Evolutionary conservation across 2,888 invertebrate genomes (phyloP), one percentile per base, ranked within the genome.

Genomic region (Sylvicola cinctus): DNA sequence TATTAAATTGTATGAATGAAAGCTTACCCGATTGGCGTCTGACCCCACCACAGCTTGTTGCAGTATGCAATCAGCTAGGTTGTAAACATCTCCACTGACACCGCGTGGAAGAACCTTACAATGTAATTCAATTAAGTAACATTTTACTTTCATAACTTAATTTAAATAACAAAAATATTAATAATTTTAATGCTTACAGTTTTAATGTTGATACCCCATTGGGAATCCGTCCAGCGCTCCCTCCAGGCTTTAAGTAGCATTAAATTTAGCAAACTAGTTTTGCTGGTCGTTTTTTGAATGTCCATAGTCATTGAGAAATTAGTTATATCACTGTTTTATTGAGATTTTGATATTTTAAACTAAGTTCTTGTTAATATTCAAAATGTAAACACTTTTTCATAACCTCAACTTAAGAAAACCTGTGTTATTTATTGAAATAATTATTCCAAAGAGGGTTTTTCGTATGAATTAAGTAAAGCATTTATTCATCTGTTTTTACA

Each of bases 161-260:
- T n/a, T 29, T 20, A 39, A 40, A 40, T 17, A 35, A 29, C 14
- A 3, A 33, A 29, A 35, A 33, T n/a, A n/a, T n/a, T n/a, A n/a
- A n/a, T n/a, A n/a, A n/a, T 25, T 34, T 31, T 31, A 7, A 31
- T 33, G 44, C 57, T 56, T 49, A 75, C 83, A n/a, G 81, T 81
- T 65, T 91, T 91, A 36, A 93, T 84, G 49, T 90, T 84, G 43
- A 90, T 88, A 27, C 90, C 90, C 91, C 91, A 93, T 58, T 88
- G 85, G 30, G 90, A 70, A 55, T 91, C 91, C 2, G 80, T 77
- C 93, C 93, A 93, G 39, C 93, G 65, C 60, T 93, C 91, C 45
- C 88, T 68, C 93, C 93, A 95, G 32, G 91, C 93, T 52, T 54
- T 51, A 20, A 57, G 46, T 34, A 58, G 48, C 41, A 55, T 50